Evolutionary conservation across 2,113 vertebrate species (phyloP).

Genomic region (Herpetotheres cachinnans): DNA sequence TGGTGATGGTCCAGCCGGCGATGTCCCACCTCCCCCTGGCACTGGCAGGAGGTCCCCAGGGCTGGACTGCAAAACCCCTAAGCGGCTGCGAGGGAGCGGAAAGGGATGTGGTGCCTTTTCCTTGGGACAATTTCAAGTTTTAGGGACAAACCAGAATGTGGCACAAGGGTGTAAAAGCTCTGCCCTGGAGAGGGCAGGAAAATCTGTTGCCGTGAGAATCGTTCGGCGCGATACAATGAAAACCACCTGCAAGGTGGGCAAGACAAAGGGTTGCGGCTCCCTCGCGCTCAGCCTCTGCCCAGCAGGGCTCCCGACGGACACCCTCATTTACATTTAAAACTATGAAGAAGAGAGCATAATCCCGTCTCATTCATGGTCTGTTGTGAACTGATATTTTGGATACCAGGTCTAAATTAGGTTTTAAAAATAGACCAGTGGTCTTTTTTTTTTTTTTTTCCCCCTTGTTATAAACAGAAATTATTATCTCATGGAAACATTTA

Average conservation of each 20-base stretch:
- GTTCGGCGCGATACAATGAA: not conserved
- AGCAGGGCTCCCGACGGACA: accelerated
- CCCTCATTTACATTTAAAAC: not conserved
- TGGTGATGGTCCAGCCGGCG: too few relatives aligned
- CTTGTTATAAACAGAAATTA: constrained; percentile 61
- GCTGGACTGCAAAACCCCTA: not conserved
- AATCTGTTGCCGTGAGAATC: not conserved
- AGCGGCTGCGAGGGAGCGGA: accelerated
- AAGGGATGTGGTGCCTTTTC: not conserved
- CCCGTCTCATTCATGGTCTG: not conserved
- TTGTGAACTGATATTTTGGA: constrained; percentile 43
- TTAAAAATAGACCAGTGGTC: constrained; percentile 35
- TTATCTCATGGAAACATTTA: constrained; percentile 64
- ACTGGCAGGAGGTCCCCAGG: not conserved
- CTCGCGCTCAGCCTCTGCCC: not conserved
- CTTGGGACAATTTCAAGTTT: not conserved
- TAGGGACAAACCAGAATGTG: not conserved
- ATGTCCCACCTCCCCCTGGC: accelerated
- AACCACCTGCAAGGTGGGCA: not conserved
- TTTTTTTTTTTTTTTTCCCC: not conserved
- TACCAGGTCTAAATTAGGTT: constrained; percentile 24
- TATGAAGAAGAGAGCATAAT: not conserved
- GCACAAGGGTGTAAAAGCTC: not conserved
- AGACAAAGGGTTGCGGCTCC: not conserved
- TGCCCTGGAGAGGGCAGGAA: not conserved